Conservation (phyloP, 1,140 invertebrate genomes). For the Chionoecetes opilio region DNA sequence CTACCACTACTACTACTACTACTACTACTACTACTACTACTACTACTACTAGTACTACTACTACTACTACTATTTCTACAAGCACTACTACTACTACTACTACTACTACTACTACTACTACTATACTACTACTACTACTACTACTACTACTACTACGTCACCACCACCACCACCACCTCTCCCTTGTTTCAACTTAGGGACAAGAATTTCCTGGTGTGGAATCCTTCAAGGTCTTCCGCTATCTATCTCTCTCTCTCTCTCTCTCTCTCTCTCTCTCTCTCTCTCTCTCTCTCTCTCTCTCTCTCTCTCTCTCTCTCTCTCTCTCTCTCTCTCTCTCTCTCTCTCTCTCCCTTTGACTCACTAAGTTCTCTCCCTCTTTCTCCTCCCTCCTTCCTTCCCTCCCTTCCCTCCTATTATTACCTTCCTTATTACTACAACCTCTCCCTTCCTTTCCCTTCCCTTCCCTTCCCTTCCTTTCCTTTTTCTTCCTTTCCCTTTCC, state of each 20-base stretch:
- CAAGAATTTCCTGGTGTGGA: too few relatives aligned
- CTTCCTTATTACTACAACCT: too few relatives aligned
- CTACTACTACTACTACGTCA: conserved; percentile 13
- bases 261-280: not conserved
- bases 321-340: too few relatives aligned
- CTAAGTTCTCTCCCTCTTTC: too few relatives aligned
- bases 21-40: conserved; percentile 23
- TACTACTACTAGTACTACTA: conserved; percentile 21
- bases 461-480: not conserved
- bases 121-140: conserved; percentile 24
- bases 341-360: too few relatives aligned
- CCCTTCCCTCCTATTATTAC: too few relatives aligned
- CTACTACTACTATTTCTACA: not conserved
- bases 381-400: too few relatives aligned
- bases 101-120: not conserved
- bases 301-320: too few relatives aligned
- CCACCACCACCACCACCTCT: not conserved
- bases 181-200: too few relatives aligned
- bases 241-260: not conserved
- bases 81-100: too few relatives aligned
- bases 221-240: too few relatives aligned
- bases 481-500: not conserved
- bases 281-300: not conserved
- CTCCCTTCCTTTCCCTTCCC: not conserved
- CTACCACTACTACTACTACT: conserved; percentile 13